Evolutionary conservation across 2,113 vertebrate genomes (phyloP).

Genomic region (Misgurnus anguillicaudatus): DNA sequence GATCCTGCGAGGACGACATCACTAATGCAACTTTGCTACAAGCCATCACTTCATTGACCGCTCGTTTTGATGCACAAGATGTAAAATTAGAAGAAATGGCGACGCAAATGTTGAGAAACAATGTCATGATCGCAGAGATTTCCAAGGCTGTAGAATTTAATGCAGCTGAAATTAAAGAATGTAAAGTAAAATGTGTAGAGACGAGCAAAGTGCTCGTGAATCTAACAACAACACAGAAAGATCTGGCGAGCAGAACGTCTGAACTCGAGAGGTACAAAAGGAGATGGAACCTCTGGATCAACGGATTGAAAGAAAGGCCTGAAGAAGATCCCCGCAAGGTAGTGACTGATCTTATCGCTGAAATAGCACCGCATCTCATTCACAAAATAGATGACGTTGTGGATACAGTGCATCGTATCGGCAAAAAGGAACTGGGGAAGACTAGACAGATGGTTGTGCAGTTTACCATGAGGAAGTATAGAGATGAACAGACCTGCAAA

Average conservation of each 20-base stretch:
- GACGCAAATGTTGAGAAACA: neutral
- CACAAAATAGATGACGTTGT: neutral
- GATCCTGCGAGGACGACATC: neutral
- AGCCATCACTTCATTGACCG: neutral
- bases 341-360: neutral
- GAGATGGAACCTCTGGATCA: constrained; percentile 8
- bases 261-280: neutral
- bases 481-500: too few species aligned
- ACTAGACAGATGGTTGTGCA: too few species aligned
- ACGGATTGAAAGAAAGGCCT: neutral
- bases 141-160: constrained; percentile 5
- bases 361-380: constrained; percentile 9
- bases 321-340: neutral
- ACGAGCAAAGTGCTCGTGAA: too few species aligned
- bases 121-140: neutral
- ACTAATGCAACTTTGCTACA: neutral
- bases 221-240: too few species aligned
- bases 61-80: constrained; percentile 5
- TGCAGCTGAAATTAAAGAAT: too few species aligned
- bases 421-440: too few species aligned
- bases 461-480: too few species aligned
- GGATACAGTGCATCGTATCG: constrained; percentile 1
- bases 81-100: neutral
- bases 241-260: too few species aligned
- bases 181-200: too few species aligned